A percentile compares a stretch with the other conserved stretches of the same genome.
Conservation (phyloP, 2,888 invertebrate genomes). For the Ennomos quercinarius region DNA sequence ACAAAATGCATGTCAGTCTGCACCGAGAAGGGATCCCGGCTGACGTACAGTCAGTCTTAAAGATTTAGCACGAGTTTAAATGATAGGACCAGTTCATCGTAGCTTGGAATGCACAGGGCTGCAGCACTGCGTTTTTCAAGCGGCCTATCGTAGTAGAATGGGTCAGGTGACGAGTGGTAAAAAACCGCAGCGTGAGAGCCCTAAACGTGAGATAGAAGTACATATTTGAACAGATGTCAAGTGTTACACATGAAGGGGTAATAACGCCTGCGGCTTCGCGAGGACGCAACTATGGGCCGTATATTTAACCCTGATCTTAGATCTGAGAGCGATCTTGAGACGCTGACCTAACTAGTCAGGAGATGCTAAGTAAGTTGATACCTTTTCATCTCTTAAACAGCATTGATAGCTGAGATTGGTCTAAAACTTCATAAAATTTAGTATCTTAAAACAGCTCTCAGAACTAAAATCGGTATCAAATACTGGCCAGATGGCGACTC, state of each 20-base stretch:
- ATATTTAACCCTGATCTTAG: no score
- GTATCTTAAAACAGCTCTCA: no score
- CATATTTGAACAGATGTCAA: conserved; percentile 74
- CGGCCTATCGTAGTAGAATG: neutral
- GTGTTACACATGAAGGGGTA: conserved; percentile 74
- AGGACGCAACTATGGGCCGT: conserved; percentile 33
- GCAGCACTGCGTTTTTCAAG: conserved; percentile 25
- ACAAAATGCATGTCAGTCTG: conserved; percentile 78
- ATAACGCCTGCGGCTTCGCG: conserved; percentile 36
- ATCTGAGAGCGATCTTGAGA: no score
- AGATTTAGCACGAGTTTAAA: conserved; percentile 56
- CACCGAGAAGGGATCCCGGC: conserved; percentile 62
- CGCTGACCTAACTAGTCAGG: no score
- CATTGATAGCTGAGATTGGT: no score
- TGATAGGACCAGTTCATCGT: conserved; percentile 45
- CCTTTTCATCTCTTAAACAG: no score
- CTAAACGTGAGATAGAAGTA: conserved; percentile 22
- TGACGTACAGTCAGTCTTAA: conserved; percentile 70
- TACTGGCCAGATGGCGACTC: conserved; percentile 31
- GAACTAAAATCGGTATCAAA: no score
- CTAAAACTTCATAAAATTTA: no score
- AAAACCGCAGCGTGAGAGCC: conserved; percentile 27
- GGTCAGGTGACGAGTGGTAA: conserved; percentile 3
- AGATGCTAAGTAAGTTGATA: no score
- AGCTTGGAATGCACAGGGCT: conserved; percentile 44